phyloP scores from a whole-genome alignment of 2,797 vertebrate species.

The Acropternis orthonyx region DNA sequence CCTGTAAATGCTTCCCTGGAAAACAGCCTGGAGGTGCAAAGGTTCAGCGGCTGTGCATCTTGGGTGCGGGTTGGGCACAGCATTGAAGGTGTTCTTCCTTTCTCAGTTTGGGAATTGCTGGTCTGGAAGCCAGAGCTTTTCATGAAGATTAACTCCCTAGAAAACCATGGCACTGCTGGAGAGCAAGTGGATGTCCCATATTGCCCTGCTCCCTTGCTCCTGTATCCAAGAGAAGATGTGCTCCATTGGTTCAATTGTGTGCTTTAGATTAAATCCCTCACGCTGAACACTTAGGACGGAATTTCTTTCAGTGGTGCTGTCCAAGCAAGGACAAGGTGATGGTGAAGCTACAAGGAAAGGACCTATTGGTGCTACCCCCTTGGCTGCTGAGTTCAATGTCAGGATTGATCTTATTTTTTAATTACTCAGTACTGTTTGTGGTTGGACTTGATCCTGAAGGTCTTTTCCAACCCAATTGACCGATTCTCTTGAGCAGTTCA shows the following conservation, averaged over 20 bases:
- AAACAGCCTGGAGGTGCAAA: neutral
- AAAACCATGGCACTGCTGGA: neutral
- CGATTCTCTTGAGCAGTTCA: neutral
- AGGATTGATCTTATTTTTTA: neutral
- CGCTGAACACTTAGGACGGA: neutral
- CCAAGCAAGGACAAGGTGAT: neutral
- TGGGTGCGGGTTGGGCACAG: neutral
- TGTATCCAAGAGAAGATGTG: neutral
- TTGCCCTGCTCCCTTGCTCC: neutral
- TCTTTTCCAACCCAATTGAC: neutral
- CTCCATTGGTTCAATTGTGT: neutral
- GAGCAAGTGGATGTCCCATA: neutral
- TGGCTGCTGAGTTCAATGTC: neutral
- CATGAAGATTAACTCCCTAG: neutral
- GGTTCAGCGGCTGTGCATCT: neutral
- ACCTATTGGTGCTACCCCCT: neutral
- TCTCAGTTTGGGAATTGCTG: neutral
- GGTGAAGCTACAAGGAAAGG: neutral
- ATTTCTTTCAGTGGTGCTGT: neutral
- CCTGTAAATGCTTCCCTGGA: neutral
- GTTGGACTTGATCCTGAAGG: neutral
- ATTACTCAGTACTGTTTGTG: fast-evolving
- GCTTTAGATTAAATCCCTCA: neutral
- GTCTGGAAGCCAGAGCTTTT: neutral
- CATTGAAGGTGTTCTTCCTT: neutral